A percentile compares a stretch with the other conserved stretches of the same genome.
These are phyloP conservation scores for Frankliniella fusca DNA, from an alignment of 2,888 invertebrate species.

Conservation along the genomic window DNA sequence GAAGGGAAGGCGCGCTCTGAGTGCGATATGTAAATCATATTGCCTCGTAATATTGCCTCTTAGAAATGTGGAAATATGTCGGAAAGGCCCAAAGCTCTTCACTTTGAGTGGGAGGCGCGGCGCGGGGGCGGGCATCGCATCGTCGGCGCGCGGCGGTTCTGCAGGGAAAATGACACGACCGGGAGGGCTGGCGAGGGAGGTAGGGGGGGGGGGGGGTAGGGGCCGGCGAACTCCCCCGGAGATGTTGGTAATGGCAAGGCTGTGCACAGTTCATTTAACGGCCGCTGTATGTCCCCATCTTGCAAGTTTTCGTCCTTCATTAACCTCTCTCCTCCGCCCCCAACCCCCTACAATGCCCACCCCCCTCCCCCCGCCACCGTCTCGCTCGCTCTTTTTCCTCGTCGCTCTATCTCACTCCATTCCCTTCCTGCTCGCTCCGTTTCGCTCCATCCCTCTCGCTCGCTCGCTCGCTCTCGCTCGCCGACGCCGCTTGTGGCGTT, in stretches of 20 bases:
- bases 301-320: slow-evolving; percentile 26
- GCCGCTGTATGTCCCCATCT: slow-evolving; percentile 25
- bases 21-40: slow-evolving; percentile 16
- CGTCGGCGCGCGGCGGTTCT: too few relatives aligned
- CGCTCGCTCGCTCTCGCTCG: neutral
- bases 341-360: neutral
- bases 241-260: slow-evolving; percentile 22
- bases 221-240: slow-evolving; percentile 7
- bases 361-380: neutral
- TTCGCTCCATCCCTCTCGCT: neutral
- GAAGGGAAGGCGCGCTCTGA: too few relatives aligned
- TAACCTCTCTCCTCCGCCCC: neutral
- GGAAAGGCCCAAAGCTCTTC: neutral
- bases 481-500: neutral
- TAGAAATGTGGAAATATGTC: slow-evolving; percentile 17
- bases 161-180: too few relatives aligned
- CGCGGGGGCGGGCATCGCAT: too few relatives aligned
- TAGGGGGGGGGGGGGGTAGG: neutral
- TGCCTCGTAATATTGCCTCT: slow-evolving; percentile 26
- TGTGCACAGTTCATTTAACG: slow-evolving; percentile 22
- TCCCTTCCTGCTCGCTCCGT: neutral
- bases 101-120: too few relatives aligned
- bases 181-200: neutral
- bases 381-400: neutral
- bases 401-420: too few relatives aligned